Base-by-base conservation (phyloP, 2,113 vertebrate species). In the Bujurquina vittata region DNA sequence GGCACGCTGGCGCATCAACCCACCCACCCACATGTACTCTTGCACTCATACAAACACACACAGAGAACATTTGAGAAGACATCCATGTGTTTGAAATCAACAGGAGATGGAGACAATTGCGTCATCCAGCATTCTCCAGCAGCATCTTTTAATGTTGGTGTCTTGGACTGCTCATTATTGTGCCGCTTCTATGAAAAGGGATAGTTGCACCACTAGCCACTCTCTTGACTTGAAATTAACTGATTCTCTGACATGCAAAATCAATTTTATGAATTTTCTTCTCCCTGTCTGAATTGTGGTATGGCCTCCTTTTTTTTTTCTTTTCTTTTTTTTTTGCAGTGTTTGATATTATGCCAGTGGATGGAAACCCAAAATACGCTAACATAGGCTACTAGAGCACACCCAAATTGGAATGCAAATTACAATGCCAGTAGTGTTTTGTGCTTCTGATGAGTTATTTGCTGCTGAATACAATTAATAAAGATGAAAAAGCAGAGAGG, bases 371-470 rank as follows among this genome's bases (percentile, higher is more conserved):
- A 85, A 79, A 75, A 61, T 18, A 86, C 1, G 20, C 63, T 77
- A 46, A 23, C 18, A 6, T 78, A 84, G 63, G 77, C 77, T 75
- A n/a, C 29, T 88, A 80, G 61, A 77, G 60, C 59, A 77, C 52
- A 77, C 35, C 60, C 6, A 67, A 72, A 23, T 22, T 72, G 43
- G 40, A 84, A 63, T 81, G 26, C 59, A 60, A 80, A 61, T 26
- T 0, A 20, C 6, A 7, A 26, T 52, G 33, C n/a, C 77, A 46
- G 77, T 75, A 60, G 77, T 76, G 75, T 77, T 84, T 67, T 78
- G 78, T 87, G 89, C 76, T 88, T 81, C 69, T 86, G 61, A 87
- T 56, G 72, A 84, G 26, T 62, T 89, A 84, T 93, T 92, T 87
- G 61, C 49, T 40, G 65, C 29, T 78, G 6, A 67, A 58, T 84